Base-by-base conservation (phyloP, 2,113 vertebrate species). In the Trichomycterus rosablanca region DNA sequence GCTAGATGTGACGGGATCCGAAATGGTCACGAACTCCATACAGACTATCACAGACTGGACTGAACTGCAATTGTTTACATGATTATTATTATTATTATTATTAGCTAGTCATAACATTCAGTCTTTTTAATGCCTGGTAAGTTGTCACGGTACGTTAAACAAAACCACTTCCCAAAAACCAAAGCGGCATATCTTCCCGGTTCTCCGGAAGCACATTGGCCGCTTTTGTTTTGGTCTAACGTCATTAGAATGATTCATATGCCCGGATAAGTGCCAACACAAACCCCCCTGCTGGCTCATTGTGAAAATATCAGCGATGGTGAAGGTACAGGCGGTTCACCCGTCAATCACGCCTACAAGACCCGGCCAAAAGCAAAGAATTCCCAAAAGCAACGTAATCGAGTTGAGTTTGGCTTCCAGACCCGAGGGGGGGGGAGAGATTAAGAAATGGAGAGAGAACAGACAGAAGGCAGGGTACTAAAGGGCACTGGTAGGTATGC, bases 181-280 rank as follows among this genome's bases (percentile, higher is more conserved):
- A n/a, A 6, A 4, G 15, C 32, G 39, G 14, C 19, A 5, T n/a
- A 46, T 55, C 51, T 16, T 19, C 22, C 26, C 37, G 34, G 61
- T 16, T 20, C 1, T 48, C 16, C 20, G 5, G 39, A 35, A 54
- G 35, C 19, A 8, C 2, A n/a, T 42, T 37, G 37, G 28, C 43
- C 19, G n/a, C 28, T 57, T 49, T 48, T 43, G 34, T 49, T 49
- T 40, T 22, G 4, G 32, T 49, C 45, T 26, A 26, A 39, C 28
- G 44, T 4, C 16, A 49, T n/a, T 32, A n/a, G 52, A n/a, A 37
- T 55, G 40, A 65, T 2, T 57, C 34, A 65, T 49, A 46, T 15
- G 20, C 35, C 16, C 10, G 12, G 34, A 24, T 18, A 4, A 20
- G 45, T 15, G 52, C 52, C 43, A 56, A 65, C 7, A 19, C 22